phyloP scores from a whole-genome alignment of 2,113 vertebrate genomes.

The pig (Sus scrofa) region T2T-Sscrofa CM000826.6:79580501-79581000 shows the following conservation, averaged over 20 bases:
- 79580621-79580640: background rate
- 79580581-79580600: background rate
- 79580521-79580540: too few species aligned
- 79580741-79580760: background rate
- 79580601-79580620: background rate
- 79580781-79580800: background rate
- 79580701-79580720: background rate
- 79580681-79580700: background rate
- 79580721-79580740: background rate
- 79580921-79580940: background rate
- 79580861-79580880: background rate
- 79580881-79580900: background rate
- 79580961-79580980: too few species aligned
- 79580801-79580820: background rate
- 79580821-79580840: background rate
- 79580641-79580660: background rate
- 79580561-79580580: background rate
- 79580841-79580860: conserved; percentile 46
- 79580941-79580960: too few species aligned
- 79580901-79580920: background rate
- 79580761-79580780: background rate
- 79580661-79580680: background rate
- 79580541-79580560: background rate
- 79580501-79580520: too few species aligned
- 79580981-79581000: too few species aligned